Conservation (phyloP, 2,113 vertebrate genomes). For the Pipa parva region DNA sequence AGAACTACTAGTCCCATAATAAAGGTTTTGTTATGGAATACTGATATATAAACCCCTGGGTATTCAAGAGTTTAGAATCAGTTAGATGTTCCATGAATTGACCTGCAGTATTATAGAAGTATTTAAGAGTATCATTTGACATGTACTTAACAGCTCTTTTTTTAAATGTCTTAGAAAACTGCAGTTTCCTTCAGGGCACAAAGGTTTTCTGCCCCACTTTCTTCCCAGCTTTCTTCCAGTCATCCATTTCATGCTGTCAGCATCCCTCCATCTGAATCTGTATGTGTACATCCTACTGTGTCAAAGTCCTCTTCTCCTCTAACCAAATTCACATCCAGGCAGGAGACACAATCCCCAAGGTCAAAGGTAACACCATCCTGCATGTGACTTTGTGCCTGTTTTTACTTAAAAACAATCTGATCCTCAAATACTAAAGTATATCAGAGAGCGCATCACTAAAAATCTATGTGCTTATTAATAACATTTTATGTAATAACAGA, state of each 20-base stretch:
- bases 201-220: slow-evolving; percentile 44
- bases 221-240: slow-evolving; percentile 49
- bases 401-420: slow-evolving; percentile 18
- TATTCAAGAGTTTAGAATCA: no score
- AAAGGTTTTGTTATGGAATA: no score
- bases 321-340: slow-evolving; percentile 62
- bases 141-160: slow-evolving; percentile 42
- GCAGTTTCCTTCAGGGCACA: slow-evolving; percentile 47
- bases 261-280: slow-evolving; percentile 50
- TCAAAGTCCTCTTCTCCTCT: slow-evolving; percentile 59
- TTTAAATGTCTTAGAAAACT: slow-evolving; percentile 56
- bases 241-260: slow-evolving; percentile 49
- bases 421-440: neutral
- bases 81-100: no score
- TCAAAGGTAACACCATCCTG: slow-evolving; percentile 77
- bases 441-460: neutral
- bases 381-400: slow-evolving; percentile 47
- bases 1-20: no score
- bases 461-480: neutral
- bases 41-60: no score
- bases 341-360: slow-evolving; percentile 69
- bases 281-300: slow-evolving; percentile 47
- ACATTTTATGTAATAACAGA: no score
- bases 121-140: neutral
- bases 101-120: neutral